Conservation (phyloP, 2,113 vertebrate genomes). For the Prunella himalayana region DNA sequence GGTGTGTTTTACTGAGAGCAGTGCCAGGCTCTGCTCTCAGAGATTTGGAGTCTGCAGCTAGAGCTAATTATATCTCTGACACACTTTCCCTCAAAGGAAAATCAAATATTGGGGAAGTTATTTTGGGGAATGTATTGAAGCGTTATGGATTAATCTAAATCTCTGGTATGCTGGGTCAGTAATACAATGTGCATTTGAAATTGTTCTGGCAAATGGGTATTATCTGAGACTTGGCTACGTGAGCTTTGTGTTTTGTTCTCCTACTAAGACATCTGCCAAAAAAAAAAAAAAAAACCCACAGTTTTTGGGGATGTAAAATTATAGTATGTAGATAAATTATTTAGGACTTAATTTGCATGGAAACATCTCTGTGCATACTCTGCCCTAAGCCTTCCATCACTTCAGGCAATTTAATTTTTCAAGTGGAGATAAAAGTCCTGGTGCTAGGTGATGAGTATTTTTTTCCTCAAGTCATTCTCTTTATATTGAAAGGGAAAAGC, state of each 20-base stretch:
- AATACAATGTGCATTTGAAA: neutral
- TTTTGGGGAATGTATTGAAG: neutral
- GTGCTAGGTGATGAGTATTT: neutral
- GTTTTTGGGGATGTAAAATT: neutral
- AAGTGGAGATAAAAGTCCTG: neutral
- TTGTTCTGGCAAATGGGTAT: neutral
- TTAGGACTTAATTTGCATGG: neutral
- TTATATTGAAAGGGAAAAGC: neutral
- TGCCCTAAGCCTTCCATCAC: neutral
- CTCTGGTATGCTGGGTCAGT: neutral
- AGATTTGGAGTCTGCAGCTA: neutral
- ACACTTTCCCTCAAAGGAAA: conserved; percentile 19
- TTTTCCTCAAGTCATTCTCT: neutral
- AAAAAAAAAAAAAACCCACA: accelerated
- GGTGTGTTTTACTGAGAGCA: neutral
- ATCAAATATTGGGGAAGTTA: conserved; percentile 17
- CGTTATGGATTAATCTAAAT: neutral
- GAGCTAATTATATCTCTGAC: conserved; percentile 17
- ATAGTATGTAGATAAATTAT: neutral
- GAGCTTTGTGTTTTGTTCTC: neutral
- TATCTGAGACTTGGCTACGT: neutral
- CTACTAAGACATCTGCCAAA: neutral
- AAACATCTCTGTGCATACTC: neutral
- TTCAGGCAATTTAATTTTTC: conserved; percentile 7
- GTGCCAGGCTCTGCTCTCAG: neutral